phyloP scores from a whole-genome alignment of 1,140 invertebrate genomes.

The Drosophila takahashii region DNA sequence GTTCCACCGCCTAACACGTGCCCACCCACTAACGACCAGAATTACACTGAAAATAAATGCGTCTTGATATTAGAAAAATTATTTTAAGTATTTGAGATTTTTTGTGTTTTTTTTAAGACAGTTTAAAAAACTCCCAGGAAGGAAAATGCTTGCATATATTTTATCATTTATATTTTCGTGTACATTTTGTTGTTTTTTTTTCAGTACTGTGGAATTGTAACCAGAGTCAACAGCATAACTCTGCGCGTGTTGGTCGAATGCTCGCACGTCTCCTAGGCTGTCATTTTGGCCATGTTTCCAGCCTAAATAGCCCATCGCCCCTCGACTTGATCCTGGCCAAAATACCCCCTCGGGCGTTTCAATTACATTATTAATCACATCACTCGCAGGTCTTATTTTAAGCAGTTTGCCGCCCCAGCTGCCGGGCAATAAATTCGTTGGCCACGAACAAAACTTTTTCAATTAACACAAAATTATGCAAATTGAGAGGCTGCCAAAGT shows the following conservation, averaged over 20 bases:
- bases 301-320: conserved; percentile 17
- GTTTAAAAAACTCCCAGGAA: background rate
- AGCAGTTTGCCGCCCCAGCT: conserved; percentile 50
- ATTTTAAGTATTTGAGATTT: too few relatives aligned
- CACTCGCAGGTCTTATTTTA: conserved; percentile 66
- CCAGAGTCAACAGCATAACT: conserved; percentile 47
- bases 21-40: conserved; percentile 15
- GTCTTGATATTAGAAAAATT: too few relatives aligned
- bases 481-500: conserved; percentile 67
- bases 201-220: conserved; percentile 15
- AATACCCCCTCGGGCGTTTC: conserved; percentile 27
- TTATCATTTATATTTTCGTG: background rate
- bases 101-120: too few relatives aligned
- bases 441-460: conserved; percentile 63
- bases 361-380: conserved; percentile 74
- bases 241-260: conserved; percentile 44
- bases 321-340: conserved; percentile 11
- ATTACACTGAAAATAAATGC: background rate
- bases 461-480: conserved; percentile 80
- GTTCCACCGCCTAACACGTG: conserved; percentile 35
- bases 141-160: background rate
- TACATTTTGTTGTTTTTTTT: background rate
- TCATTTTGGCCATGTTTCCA: conserved; percentile 24
- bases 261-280: conserved; percentile 32
- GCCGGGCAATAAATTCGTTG: conserved; percentile 60